Base-by-base conservation (phyloP, 1,140 invertebrate genomes). In the Drosophila tani region DNA sequence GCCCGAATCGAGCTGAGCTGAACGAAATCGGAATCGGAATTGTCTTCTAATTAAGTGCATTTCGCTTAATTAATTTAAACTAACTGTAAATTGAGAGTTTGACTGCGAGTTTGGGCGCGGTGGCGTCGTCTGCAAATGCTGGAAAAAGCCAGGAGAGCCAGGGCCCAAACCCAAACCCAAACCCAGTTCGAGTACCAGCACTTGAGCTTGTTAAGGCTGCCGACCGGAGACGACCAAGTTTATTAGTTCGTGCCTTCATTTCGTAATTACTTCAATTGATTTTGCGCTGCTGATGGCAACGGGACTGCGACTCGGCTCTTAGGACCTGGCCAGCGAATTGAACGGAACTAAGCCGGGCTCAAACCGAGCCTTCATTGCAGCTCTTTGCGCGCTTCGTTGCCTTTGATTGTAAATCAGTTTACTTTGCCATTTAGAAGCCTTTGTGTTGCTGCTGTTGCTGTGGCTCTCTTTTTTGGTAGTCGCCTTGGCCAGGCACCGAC, bases 341-440 rank as follows among this genome's bases (percentile, higher is more conserved):
- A 81, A 81, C 82, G 67, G 75, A 86, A 83, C 70, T 79, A 82
- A 63, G 51, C 57, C 75, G 24, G 53, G 45, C 59, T 46, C 57
- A 56, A 58, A 27, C 40, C 49, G 58, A 60, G 47, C 78, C 82
- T 85, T 81, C 79, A 75, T 65, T 82, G 82, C 77, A 79, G 87
- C 84, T 84, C 70, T 88, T 79, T 85, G 85, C 81, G 85, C 85
- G 85, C 85, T 90, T 85, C 85, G 71, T 90, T 90, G 86, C 75
- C 86, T 90, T 90, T 90, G 85, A 90, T 90, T 90, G 86, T 90
- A 90, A 90, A 90, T 90, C 85, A 90, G 85, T 90, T 90, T 90
- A 90, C 85, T 90, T 90, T 90, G 85, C 85, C 85, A 90, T 90
- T 90, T 90, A 90, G 85, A 91, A 90, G 85, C 75, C 76, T 82